Evolutionary conservation across 2,113 vertebrate species (phyloP).

Genomic region (Junco hyemalis): DNA sequence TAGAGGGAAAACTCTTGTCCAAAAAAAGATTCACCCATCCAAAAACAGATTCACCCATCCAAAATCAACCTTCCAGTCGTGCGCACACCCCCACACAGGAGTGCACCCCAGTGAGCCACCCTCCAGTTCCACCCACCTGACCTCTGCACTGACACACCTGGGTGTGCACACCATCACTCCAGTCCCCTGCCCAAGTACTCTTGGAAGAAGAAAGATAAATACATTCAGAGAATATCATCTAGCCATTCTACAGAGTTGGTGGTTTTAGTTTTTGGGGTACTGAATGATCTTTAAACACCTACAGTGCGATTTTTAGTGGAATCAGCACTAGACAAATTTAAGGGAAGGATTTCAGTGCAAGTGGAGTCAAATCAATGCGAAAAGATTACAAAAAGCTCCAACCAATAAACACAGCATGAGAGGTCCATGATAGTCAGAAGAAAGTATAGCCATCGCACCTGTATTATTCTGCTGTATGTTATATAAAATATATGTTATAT

Average conservation of each 20-base stretch:
- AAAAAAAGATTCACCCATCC: not conserved
- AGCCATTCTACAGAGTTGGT: not conserved
- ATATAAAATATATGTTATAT: not conserved
- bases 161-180: fast-evolving
- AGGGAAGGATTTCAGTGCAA: not conserved
- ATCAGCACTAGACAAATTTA: not conserved
- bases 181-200: not conserved
- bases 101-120: not conserved
- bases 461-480: not conserved
- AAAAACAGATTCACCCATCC: not conserved
- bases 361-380: not conserved
- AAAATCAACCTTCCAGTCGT: fast-evolving
- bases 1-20: not conserved
- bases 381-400: not conserved
- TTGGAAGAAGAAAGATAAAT: not conserved
- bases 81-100: not conserved
- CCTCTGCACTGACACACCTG: not conserved
- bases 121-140: not conserved
- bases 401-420: not conserved
- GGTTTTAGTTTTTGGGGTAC: not conserved
- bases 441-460: not conserved
- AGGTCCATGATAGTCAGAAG: not conserved
- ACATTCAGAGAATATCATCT: not conserved
- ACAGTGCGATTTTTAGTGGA: not conserved
- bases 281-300: not conserved